phyloP scores from a whole-genome alignment of 2,888 invertebrate genomes.

The Matsumyia berberina region DNA sequence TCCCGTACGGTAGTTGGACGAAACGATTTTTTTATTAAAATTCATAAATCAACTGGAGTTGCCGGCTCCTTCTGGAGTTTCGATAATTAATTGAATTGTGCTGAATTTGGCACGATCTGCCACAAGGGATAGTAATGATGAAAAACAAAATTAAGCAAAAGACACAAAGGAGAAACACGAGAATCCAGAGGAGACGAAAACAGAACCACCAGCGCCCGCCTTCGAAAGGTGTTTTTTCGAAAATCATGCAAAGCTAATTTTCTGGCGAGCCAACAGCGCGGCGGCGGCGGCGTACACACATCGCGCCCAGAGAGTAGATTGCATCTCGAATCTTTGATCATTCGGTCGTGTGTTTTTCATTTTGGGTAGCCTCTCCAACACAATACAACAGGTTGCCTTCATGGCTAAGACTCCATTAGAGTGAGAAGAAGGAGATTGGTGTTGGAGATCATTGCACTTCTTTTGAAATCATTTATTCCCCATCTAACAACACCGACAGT shows the following conservation, averaged over 20 bases:
- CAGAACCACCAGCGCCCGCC: neutral
- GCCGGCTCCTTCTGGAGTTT: slow-evolving; percentile 17
- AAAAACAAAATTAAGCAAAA: neutral
- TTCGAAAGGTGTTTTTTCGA: slow-evolving; percentile 32
- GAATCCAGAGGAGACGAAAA: slow-evolving; percentile 4
- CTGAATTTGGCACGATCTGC: slow-evolving; percentile 63
- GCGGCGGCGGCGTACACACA: slow-evolving; percentile 46
- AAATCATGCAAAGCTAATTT: slow-evolving; percentile 69
- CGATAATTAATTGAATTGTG: slow-evolving; percentile 70
- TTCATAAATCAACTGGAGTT: slow-evolving; percentile 59
- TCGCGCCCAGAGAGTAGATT: slow-evolving; percentile 60
- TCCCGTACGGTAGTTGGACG: slow-evolving; percentile 53
- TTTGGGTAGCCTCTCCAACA: slow-evolving; percentile 29
- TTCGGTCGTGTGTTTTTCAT: slow-evolving; percentile 37
- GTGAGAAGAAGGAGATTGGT: slow-evolving; percentile 26
- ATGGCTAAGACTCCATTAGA: slow-evolving; percentile 55
- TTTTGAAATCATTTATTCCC: slow-evolving; percentile 36
- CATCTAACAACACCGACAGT: slow-evolving; percentile 20
- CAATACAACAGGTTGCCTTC: slow-evolving; percentile 55
- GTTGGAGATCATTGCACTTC: slow-evolving; percentile 63
- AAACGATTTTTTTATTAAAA: slow-evolving; percentile 56
- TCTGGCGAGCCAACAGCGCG: slow-evolving; percentile 47
- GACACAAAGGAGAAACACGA: slow-evolving; percentile 5
- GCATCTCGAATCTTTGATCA: slow-evolving; percentile 69
- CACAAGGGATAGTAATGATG: slow-evolving; percentile 27